Conservation (phyloP, 2,113 vertebrate species). For the Marmota flaviventris region DNA sequence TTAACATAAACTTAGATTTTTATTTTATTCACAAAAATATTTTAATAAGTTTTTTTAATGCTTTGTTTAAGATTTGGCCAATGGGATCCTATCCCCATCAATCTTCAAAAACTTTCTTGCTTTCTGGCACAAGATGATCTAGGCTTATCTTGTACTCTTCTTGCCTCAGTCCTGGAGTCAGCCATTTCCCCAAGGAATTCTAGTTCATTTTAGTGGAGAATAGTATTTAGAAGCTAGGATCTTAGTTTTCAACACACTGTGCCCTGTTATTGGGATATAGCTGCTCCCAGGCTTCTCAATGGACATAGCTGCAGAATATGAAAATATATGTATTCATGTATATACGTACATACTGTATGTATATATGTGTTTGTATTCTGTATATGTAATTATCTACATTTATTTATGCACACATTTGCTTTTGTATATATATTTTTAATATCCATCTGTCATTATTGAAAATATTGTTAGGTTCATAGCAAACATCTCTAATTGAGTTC, state of each 20-base stretch:
- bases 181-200: background rate
- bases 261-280: background rate
- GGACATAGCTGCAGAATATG: slow-evolving; percentile 1
- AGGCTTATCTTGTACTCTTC: background rate
- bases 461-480: background rate
- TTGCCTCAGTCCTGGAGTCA: background rate
- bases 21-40: background rate
- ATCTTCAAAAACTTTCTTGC: background rate
- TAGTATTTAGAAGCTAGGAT: slow-evolving; percentile 19
- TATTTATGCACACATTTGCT: background rate
- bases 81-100: background rate
- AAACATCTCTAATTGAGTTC: background rate
- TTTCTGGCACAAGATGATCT: background rate
- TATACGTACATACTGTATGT: background rate
- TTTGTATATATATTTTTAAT: background rate
- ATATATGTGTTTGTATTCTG: background rate
- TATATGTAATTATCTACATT: background rate
- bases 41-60: background rate
- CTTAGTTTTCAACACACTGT: background rate
- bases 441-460: background rate
- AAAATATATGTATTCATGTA: background rate
- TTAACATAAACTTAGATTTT: background rate
- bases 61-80: slow-evolving; percentile 33
- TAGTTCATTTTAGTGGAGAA: slow-evolving; percentile 45
- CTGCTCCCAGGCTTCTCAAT: background rate